These are phyloP conservation scores for Oreonectes daqikongensis DNA, from an alignment of 2,797 vertebrate genomes.

Conservation along the genomic window DNA sequence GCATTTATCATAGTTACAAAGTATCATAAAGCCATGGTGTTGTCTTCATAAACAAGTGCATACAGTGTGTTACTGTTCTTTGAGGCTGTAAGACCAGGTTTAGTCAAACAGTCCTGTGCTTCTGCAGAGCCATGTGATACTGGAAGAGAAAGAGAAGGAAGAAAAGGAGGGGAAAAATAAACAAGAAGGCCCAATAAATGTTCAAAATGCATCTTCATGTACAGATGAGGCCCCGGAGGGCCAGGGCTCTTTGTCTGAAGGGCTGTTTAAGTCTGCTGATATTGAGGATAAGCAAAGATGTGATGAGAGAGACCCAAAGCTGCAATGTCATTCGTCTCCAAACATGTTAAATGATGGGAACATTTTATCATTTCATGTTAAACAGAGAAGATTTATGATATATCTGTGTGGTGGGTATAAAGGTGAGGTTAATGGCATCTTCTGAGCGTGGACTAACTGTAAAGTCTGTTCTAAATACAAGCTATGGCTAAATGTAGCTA, in stretches of 20 bases:
- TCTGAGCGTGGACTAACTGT: neutral
- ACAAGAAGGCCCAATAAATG: neutral
- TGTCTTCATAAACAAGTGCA: neutral
- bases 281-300: neutral
- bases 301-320: neutral
- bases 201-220: slow-evolving; percentile 9
- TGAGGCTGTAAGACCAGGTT: slow-evolving; percentile 9
- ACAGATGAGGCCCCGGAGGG: slow-evolving; percentile 30
- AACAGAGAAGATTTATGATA: slow-evolving; percentile 67
- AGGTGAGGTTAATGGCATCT: slow-evolving; percentile 60
- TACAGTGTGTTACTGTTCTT: neutral
- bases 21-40: neutral
- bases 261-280: neutral
- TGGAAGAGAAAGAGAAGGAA: neutral
- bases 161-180: neutral
- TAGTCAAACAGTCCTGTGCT: slow-evolving; percentile 12
- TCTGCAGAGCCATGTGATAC: slow-evolving; percentile 36
- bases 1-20: neutral
- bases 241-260: slow-evolving; percentile 29
- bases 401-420: slow-evolving; percentile 73
- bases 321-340: slow-evolving; percentile 2
- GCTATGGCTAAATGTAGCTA: neutral
- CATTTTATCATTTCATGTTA: slow-evolving; percentile 27
- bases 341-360: slow-evolving; percentile 45
- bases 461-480: neutral